A percentile compares a stretch with the other conserved stretches of the same genome.
phyloP scores from a whole-genome alignment of 2,113 vertebrate species.

The Phylloscopus trochilus region DNA sequence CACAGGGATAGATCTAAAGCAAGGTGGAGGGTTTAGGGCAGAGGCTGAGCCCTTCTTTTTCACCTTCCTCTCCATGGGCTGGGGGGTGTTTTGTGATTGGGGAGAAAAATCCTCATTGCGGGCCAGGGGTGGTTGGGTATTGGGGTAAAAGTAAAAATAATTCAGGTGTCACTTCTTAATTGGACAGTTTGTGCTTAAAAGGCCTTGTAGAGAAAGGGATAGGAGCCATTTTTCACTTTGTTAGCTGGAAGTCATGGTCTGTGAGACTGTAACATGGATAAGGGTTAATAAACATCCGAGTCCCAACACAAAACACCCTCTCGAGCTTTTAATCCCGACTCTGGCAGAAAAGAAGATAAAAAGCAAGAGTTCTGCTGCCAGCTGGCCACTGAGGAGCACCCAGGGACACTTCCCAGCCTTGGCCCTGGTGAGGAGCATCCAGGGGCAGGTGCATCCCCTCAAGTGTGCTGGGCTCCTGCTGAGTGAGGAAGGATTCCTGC shows the following conservation, averaged over 20 bases:
- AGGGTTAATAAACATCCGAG: neutral
- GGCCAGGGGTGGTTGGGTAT: too few species aligned
- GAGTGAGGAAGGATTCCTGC: fast-evolving
- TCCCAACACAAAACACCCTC: fast-evolving
- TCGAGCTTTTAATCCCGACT: neutral
- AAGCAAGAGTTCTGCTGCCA: neutral
- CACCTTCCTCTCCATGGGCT: too few species aligned
- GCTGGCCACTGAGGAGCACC: neutral
- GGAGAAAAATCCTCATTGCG: too few species aligned
- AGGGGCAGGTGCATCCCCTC: fast-evolving
- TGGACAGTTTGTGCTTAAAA: neutral
- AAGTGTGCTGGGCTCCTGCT: fast-evolving
- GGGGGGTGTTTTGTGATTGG: too few species aligned
- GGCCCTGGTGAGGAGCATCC: neutral
- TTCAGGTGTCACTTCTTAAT: neutral
- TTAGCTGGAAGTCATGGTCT: neutral
- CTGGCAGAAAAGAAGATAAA: neutral
- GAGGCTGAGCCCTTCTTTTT: too few species aligned
- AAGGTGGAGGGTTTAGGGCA: too few species aligned
- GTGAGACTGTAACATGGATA: neutral
- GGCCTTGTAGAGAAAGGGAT: too few species aligned
- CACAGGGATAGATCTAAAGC: too few species aligned
- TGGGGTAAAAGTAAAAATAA: too few species aligned
- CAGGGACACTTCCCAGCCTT: neutral
- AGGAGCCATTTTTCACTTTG: neutral